Percentiles rank a stretch among this genome's conserved stretches.
Conservation (phyloP, 2,888 invertebrate species). For the Atethmia centrago region DNA sequence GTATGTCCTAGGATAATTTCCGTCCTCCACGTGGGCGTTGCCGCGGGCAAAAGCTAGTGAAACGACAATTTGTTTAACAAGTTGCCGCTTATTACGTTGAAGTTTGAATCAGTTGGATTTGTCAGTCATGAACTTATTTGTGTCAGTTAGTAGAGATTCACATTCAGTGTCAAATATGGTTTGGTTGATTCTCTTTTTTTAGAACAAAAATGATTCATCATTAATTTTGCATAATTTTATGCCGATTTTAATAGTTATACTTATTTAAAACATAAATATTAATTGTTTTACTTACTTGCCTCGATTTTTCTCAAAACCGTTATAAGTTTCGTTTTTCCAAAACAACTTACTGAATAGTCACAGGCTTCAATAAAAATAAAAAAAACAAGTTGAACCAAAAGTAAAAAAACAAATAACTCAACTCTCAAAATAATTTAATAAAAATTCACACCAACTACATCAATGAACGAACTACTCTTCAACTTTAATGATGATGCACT, state of each 20-base stretch:
- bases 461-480: slow-evolving; percentile 6
- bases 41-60: too few relatives aligned
- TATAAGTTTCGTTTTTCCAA: background rate
- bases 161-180: background rate
- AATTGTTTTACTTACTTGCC: background rate
- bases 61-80: slow-evolving; percentile 11
- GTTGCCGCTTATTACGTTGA: slow-evolving; percentile 11
- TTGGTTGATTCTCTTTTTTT: background rate
- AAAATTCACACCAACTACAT: slow-evolving; percentile 36
- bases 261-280: background rate
- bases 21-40: too few relatives aligned
- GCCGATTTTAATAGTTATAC: background rate
- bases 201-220: background rate
- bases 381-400: too few relatives aligned
- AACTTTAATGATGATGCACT: slow-evolving; percentile 82
- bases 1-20: too few relatives aligned
- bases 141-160: background rate
- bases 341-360: background rate
- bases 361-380: too few relatives aligned
- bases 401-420: background rate
- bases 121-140: slow-evolving; percentile 13
- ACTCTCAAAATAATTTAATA: slow-evolving; percentile 55
- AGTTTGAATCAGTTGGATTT: slow-evolving; percentile 41
- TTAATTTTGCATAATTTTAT: background rate
- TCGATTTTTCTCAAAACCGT: background rate